Evolutionary conservation across 2,797 vertebrate genomes (phyloP).

Genomic region (Staurois parvus): DNA sequence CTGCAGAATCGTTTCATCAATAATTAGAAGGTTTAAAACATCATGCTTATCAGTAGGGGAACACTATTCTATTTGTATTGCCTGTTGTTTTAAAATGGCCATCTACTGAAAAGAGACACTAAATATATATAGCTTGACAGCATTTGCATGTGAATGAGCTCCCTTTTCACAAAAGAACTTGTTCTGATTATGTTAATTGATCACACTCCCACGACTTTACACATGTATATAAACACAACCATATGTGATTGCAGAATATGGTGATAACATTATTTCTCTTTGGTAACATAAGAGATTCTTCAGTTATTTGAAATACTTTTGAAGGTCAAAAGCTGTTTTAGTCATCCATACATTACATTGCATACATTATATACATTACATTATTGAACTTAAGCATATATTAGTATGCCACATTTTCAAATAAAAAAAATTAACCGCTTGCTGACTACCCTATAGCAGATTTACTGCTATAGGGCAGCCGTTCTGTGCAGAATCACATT

Average conservation of each 20-base stretch:
- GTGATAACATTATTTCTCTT: slow-evolving; percentile 7
- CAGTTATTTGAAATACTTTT: neutral
- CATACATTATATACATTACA: no score
- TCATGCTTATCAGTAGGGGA: slow-evolving; percentile 14
- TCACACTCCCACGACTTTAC: slow-evolving; percentile 10
- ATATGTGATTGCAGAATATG: slow-evolving; percentile 18
- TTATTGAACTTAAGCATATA: no score
- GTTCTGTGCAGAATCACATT: no score
- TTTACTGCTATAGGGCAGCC: no score
- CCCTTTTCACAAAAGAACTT: slow-evolving; percentile 3
- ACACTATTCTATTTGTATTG: neutral
- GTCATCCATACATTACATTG: no score
- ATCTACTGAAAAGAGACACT: slow-evolving; percentile 18
- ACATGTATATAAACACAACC: slow-evolving; percentile 56
- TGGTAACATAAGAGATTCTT: neutral
- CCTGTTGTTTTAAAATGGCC: slow-evolving; percentile 4
- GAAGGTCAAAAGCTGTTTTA: neutral
- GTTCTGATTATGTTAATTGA: slow-evolving; percentile 41
- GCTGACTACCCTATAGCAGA: no score
- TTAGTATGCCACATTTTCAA: no score
- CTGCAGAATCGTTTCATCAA: neutral
- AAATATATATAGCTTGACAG: neutral
- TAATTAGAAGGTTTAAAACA: neutral
- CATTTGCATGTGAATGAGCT: slow-evolving; percentile 41
- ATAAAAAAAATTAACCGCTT: no score